Conservation (phyloP, 2,888 invertebrate species). For the Deroplatys truncata region DNA sequence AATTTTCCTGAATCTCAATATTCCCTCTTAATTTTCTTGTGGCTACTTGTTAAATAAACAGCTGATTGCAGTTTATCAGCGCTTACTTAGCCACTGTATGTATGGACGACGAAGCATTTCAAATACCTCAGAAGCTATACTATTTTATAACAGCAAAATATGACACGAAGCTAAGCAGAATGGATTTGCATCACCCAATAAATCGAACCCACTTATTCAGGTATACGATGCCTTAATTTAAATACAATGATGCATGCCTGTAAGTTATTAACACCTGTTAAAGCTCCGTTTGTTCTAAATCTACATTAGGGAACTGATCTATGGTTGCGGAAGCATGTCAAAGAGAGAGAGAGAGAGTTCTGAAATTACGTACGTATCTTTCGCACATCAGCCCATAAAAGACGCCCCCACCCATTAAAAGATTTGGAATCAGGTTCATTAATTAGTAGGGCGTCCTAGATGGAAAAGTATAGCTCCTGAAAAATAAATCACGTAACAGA, state of each 20-base stretch:
- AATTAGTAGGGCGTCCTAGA: neutral
- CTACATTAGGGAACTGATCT: neutral
- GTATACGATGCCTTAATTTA: neutral
- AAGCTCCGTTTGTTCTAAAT: neutral
- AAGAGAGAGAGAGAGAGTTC: neutral
- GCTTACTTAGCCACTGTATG: too few species aligned
- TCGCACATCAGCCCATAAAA: neutral
- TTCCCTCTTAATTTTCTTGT: too few species aligned
- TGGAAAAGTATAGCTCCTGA: neutral
- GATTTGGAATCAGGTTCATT: neutral
- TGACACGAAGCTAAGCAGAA: neutral
- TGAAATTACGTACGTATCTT: neutral
- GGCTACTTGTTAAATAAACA: too few species aligned
- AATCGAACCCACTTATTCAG: neutral
- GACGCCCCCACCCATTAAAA: neutral
- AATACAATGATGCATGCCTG: neutral
- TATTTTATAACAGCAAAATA: too few species aligned
- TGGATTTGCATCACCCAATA: neutral
- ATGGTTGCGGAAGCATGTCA: neutral
- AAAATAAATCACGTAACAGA: neutral
- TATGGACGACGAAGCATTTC: too few species aligned
- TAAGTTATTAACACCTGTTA: neutral
- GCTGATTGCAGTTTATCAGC: too few species aligned
- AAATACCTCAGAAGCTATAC: too few species aligned
- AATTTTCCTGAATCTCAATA: too few species aligned